Conservation (phyloP, 2,113 vertebrate genomes). For the Apodemus speciosus region DNA sequence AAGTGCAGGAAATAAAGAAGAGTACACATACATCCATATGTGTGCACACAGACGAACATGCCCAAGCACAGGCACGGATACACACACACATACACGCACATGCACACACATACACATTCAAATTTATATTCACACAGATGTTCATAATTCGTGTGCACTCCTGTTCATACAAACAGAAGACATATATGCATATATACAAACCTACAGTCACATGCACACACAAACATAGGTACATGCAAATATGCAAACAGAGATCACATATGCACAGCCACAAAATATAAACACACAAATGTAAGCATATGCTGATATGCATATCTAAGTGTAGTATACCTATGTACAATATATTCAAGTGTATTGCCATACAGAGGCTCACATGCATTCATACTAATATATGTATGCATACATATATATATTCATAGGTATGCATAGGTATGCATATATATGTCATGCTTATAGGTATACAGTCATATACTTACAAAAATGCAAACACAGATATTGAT, state of each 20-base stretch:
- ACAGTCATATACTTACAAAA: background rate
- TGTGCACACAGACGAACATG: no score
- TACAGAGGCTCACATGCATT: background rate
- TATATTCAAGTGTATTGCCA: no score
- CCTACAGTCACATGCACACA: background rate
- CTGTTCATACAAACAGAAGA: background rate
- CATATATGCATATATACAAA: background rate
- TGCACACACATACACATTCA: background rate
- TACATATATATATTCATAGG: background rate
- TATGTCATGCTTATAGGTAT: background rate
- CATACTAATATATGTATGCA: background rate
- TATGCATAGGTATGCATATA: background rate
- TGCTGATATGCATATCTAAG: background rate
- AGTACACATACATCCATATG: background rate
- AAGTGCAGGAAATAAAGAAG: background rate
- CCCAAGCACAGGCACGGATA: no score
- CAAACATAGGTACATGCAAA: background rate
- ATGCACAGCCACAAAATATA: background rate
- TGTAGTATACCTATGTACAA: background rate
- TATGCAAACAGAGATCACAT: background rate
- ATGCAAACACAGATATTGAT: background rate
- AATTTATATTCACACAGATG: background rate
- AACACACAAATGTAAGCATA: background rate
- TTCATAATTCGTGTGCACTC: background rate
- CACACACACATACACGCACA: background rate